A percentile compares a stretch with the other conserved stretches of the same genome.
Conservation (phyloP, 2,113 vertebrate species). For the Seriola rivoliana region DNA sequence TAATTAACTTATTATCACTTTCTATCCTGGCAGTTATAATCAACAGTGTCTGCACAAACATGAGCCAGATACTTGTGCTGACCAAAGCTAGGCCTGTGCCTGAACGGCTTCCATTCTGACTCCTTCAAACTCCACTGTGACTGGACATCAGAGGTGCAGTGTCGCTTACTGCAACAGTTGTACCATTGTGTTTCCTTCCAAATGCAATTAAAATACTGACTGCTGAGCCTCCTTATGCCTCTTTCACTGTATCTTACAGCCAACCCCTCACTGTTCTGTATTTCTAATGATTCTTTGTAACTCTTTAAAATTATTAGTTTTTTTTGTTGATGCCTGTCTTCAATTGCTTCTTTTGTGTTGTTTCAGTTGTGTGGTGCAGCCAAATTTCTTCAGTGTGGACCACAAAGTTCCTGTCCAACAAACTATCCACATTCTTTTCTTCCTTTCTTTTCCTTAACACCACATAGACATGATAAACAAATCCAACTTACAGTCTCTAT, state of each 20-base stretch:
- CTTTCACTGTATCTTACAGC: not conserved
- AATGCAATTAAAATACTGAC: not conserved
- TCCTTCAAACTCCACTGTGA: not conserved
- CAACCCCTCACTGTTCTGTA: not conserved
- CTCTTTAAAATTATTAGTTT: not conserved
- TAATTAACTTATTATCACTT: slow-evolving; percentile 22
- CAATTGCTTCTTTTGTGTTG: not conserved
- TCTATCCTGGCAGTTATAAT: slow-evolving; percentile 1
- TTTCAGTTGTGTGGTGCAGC: no score
- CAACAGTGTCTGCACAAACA: slow-evolving; percentile 15
- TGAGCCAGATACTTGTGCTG: not conserved
- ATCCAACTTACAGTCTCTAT: no score
- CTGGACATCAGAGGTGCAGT: not conserved
- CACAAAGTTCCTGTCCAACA: not conserved
- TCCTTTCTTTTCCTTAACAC: no score
- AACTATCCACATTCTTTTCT: no score
- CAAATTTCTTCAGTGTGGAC: not conserved
- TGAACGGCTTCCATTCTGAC: not conserved
- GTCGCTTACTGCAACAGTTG: not conserved
- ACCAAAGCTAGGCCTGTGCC: not conserved
- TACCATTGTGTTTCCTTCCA: not conserved
- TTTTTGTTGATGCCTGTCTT: not conserved
- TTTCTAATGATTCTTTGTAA: not conserved
- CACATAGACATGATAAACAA: no score
- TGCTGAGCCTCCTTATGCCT: not conserved